Percentiles rank a stretch among this genome's conserved stretches.
phyloP scores from a whole-genome alignment of 2,888 invertebrate species.

The Parnassius smintheus region DNA sequence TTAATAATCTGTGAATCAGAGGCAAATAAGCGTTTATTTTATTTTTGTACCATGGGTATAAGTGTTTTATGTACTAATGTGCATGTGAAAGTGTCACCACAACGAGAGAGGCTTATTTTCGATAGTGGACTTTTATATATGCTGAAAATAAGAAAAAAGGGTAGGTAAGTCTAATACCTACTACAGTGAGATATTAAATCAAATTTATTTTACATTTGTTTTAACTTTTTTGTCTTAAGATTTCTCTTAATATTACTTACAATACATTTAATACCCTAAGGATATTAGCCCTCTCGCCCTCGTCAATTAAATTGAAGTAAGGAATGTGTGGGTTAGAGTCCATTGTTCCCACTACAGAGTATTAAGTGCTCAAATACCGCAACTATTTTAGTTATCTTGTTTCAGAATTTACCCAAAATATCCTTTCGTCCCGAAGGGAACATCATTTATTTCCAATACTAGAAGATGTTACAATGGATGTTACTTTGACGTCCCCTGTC shows the following conservation, averaged over 20 bases:
- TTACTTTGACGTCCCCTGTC: constrained; percentile 12
- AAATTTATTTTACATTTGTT: background rate
- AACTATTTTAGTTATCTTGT: constrained; percentile 16
- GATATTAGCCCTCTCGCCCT: constrained; percentile 9
- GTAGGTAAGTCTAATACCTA: too few relatives aligned
- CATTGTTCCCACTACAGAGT: constrained; percentile 16
- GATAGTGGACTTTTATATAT: too few relatives aligned
- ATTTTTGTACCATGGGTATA: too few relatives aligned
- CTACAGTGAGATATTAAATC: too few relatives aligned
- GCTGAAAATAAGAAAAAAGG: too few relatives aligned
- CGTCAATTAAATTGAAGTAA: constrained; percentile 23
- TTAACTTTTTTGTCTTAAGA: background rate
- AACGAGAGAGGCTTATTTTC: too few relatives aligned
- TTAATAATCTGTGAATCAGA: too few relatives aligned
- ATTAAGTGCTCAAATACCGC: constrained; percentile 21
- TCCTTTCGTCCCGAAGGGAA: constrained; percentile 19
- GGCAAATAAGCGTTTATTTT: too few relatives aligned
- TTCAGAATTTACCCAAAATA: constrained; percentile 14
- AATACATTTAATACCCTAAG: constrained; percentile 6
- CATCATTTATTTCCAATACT: constrained; percentile 5
- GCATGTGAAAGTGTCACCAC: too few relatives aligned
- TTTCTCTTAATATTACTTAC: background rate
- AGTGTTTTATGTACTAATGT: too few relatives aligned
- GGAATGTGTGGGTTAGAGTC: constrained; percentile 18
- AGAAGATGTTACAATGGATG: constrained; percentile 1